Evolutionary conservation across 1,140 invertebrate species (phyloP).

Genomic region (Ylistrum balloti): DNA sequence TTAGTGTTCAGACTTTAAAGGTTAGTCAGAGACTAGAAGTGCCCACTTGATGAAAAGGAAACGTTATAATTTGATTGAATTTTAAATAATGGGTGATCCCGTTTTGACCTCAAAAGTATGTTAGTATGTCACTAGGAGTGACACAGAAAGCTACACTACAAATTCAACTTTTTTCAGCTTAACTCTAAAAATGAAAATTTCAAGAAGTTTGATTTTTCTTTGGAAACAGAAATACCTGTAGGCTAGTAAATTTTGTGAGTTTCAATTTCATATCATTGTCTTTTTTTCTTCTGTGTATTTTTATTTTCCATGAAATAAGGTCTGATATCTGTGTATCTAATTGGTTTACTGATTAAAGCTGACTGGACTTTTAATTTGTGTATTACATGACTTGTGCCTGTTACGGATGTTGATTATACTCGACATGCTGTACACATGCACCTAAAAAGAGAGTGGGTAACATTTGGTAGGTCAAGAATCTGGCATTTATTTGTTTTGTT

Average conservation of each 20-base stretch:
- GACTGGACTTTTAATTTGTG: not conserved
- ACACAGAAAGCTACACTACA: not conserved
- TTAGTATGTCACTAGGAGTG: not conserved
- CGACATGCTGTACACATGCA: not conserved
- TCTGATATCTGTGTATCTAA: not conserved
- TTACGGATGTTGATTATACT: not conserved
- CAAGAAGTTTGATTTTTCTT: no score
- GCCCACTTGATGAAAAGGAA: not conserved
- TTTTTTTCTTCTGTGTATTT: no score
- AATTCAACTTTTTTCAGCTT: not conserved
- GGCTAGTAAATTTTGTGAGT: no score
- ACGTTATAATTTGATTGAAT: not conserved
- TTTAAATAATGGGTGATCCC: not conserved
- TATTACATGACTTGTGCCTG: no score
- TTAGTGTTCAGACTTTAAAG: not conserved
- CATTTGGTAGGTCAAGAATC: no score
- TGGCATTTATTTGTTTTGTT: no score
- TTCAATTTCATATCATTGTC: no score
- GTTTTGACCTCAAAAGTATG: not conserved
- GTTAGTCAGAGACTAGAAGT: not conserved
- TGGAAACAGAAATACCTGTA: no score
- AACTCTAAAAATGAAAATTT: not conserved
- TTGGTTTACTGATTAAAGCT: not conserved
- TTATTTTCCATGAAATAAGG: not conserved
- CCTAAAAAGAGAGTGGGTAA: no score